Evolutionary conservation across 2,797 vertebrate genomes (phyloP).

Genomic region (Melanotaenia trifasciata): DNA sequence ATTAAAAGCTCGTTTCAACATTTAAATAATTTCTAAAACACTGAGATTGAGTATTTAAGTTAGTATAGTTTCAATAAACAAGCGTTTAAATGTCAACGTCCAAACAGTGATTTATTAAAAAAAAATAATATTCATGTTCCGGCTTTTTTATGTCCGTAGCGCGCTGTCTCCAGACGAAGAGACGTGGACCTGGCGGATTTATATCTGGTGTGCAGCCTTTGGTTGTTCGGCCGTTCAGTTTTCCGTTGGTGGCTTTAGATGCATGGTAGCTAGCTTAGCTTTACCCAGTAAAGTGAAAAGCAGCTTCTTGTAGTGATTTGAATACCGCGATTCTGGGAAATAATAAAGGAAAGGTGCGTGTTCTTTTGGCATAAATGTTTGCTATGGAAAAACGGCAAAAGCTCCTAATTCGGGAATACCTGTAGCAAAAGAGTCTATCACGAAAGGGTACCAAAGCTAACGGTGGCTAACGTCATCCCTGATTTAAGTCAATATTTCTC

Average conservation of each 20-base stretch:
- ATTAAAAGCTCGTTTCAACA: background rate
- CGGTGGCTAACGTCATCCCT: conserved; percentile 19
- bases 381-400: background rate
- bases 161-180: no score
- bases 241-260: conserved; percentile 11
- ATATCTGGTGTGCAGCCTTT: conserved; percentile 1
- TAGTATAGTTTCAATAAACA: background rate
- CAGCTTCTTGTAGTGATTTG: background rate
- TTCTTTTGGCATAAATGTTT: background rate
- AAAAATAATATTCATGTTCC: no score
- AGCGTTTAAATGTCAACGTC: background rate
- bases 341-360: conserved; percentile 17
- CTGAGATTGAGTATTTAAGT: background rate
- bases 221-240: background rate
- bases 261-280: conserved; percentile 13
- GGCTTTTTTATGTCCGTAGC: no score
- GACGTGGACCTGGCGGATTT: background rate
- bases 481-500: background rate
- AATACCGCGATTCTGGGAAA: conserved; percentile 7
- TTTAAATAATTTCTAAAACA: background rate
- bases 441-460: conserved; percentile 35
- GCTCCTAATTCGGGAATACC: background rate
- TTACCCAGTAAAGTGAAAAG: background rate
- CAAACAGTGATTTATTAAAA: background rate
- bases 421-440: background rate